These are phyloP conservation scores for Didymodactylos carnosus DNA, from an alignment of 2,888 invertebrate species.

Conservation along the genomic window DNA sequence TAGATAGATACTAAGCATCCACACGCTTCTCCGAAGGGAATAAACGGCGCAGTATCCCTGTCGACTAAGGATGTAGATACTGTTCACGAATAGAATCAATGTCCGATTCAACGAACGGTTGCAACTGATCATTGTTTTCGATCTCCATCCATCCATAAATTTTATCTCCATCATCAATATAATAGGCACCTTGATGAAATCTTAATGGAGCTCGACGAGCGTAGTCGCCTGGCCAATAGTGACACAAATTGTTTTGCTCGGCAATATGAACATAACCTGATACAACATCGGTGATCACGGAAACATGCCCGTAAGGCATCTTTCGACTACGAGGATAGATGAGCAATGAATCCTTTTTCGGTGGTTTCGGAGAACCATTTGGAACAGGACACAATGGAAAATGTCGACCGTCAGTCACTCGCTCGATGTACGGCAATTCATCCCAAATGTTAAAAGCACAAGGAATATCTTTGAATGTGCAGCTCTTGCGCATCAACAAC, in stretches of 20 bases:
- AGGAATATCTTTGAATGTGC: neutral
- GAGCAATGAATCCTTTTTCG: neutral
- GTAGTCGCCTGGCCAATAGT: neutral
- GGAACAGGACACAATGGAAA: neutral
- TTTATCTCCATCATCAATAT: neutral
- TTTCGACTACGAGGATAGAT: neutral
- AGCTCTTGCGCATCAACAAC: neutral
- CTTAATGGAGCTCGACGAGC: neutral
- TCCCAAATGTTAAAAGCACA: neutral
- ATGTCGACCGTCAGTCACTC: neutral
- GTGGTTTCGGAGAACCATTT: neutral
- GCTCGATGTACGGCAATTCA: neutral
- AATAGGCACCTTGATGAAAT: neutral
- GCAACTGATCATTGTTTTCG: neutral
- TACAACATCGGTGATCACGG: neutral
- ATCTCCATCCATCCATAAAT: neutral
- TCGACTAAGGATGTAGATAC: neutral
- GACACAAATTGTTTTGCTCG: neutral
- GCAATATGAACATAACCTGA: neutral
- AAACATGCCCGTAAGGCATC: neutral
- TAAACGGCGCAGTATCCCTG: too few relatives aligned
- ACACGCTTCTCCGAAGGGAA: too few relatives aligned
- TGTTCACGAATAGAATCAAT: neutral
- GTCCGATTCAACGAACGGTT: neutral
- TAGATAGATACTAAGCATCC: too few relatives aligned